Evolutionary conservation across 2,113 vertebrate genomes (phyloP).

Genomic region (Mesoclemmys tuberculata): DNA sequence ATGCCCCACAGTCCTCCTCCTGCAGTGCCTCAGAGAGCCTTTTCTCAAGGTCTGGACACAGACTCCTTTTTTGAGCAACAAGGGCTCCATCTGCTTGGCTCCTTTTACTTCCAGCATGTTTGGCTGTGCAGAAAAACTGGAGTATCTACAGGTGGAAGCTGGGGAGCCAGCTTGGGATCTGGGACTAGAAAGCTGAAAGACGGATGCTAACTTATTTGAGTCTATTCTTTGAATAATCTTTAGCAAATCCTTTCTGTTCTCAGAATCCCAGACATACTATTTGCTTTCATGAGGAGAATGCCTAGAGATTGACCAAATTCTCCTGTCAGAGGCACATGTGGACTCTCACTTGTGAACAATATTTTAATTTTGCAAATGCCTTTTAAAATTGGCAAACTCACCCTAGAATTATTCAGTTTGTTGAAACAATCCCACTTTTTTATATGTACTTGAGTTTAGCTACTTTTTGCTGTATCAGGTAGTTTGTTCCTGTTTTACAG

Average conservation of each 20-base stretch:
- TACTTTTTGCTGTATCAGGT: background rate
- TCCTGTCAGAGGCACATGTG: background rate
- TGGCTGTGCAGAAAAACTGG: background rate
- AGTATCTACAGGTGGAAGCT: background rate
- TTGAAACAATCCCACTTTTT: background rate
- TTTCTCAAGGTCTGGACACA: background rate
- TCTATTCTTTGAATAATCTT: constrained; percentile 11
- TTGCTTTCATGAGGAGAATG: constrained; percentile 51
- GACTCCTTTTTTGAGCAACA: background rate
- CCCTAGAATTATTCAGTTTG: background rate
- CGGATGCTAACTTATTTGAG: background rate
- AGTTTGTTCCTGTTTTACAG: background rate
- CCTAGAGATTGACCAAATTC: background rate
- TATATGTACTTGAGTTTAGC: background rate
- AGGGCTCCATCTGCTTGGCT: background rate
- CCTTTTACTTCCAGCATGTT: background rate
- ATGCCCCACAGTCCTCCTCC: too few species aligned
- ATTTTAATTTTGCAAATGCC: background rate
- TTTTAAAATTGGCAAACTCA: background rate
- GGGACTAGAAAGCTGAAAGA: background rate
- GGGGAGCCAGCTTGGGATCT: background rate
- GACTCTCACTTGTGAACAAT: fast-evolving
- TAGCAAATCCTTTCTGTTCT: background rate
- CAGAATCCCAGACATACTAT: background rate
- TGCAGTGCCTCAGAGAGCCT: background rate